phyloP scores from a whole-genome alignment of 1,140 invertebrate species.

The Zaprionus taronus region DNA sequence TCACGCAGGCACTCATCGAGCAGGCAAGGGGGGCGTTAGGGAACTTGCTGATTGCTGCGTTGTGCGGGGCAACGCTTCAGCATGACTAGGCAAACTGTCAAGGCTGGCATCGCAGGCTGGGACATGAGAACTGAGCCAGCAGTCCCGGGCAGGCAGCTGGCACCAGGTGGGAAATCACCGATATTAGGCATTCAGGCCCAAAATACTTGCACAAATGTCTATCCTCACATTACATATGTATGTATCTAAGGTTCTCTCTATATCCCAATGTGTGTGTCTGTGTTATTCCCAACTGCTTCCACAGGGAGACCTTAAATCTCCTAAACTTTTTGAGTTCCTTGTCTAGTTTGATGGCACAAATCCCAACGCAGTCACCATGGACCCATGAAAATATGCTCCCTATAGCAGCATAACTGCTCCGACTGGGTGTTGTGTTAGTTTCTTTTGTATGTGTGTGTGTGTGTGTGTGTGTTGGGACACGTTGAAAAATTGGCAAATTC shows the following conservation, averaged over 20 bases:
- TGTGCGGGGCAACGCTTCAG: constrained; percentile 47
- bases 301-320: background rate
- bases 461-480: constrained; percentile 24
- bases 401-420: background rate
- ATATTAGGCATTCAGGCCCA: constrained; percentile 25
- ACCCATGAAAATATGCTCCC: background rate
- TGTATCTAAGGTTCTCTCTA: background rate
- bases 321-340: background rate
- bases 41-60: constrained; percentile 25
- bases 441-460: constrained; percentile 21
- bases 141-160: background rate
- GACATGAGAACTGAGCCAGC: background rate
- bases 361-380: background rate
- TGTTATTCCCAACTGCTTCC: background rate
- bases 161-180: constrained; percentile 20
- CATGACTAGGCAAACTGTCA: constrained; percentile 62
- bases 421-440: background rate
- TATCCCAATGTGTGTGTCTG: background rate
- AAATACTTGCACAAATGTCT: constrained; percentile 19
- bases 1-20: background rate
- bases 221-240: background rate
- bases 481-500: constrained; percentile 37
- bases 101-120: background rate
- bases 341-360: background rate
- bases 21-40: background rate